Percentiles rank a stretch among this genome's conserved stretches.
Evolutionary conservation across 2,113 vertebrate genomes (phyloP).

Genomic region (Epinephelus fuscoguttatus): DNA sequence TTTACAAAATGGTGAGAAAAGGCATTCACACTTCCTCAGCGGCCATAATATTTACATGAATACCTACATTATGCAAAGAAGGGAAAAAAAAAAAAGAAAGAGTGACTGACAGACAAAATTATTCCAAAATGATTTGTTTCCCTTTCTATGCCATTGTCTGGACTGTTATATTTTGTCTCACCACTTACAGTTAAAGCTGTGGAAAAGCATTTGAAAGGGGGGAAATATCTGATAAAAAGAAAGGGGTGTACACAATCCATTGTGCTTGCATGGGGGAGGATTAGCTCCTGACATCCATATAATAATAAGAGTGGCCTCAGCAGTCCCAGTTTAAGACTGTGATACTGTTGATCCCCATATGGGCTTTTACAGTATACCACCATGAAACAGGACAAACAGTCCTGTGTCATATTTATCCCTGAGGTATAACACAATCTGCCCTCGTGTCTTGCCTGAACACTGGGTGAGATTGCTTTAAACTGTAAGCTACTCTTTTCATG

Average conservation of each 20-base stretch:
- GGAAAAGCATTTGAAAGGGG: background rate
- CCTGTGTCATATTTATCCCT: slow-evolving; percentile 58
- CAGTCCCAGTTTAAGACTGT: slow-evolving; percentile 51
- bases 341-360: slow-evolving; percentile 70
- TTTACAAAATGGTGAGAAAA: too few relatives aligned
- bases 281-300: slow-evolving; percentile 57
- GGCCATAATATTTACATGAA: background rate
- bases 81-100: background rate
- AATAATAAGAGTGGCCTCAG: slow-evolving; percentile 50
- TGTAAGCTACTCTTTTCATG: slow-evolving; percentile 84
- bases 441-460: slow-evolving; percentile 58
- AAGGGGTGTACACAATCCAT: slow-evolving; percentile 20
- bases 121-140: background rate
- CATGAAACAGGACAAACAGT: slow-evolving; percentile 63
- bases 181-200: background rate
- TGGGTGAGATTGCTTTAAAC: slow-evolving; percentile 79
- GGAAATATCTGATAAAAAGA: background rate
- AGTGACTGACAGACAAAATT: background rate
- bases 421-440: slow-evolving; percentile 58
- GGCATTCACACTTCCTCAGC: too few relatives aligned
- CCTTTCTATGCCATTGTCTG: background rate
- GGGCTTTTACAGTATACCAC: slow-evolving; percentile 61
- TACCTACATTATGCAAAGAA: background rate
- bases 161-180: background rate
- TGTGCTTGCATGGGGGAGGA: slow-evolving; percentile 25